Base-by-base conservation (phyloP, 1,140 invertebrate genomes). In the Temnothorax longispinosus region DNA sequence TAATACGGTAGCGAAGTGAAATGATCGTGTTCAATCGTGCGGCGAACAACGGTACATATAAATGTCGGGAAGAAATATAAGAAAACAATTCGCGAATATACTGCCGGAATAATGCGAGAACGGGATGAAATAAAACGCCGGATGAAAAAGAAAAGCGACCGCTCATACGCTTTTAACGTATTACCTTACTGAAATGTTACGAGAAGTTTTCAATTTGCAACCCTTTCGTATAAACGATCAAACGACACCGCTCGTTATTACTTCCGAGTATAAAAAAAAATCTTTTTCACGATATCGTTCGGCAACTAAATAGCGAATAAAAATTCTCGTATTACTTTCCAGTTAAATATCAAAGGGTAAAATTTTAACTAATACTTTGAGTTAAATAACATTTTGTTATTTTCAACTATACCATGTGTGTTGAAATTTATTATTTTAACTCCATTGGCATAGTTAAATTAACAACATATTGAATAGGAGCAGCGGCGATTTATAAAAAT, bases 41-140 rank as follows among this genome's bases (percentile, higher is more conserved):
- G 0, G 47, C 56, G 56, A 77, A 3, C 32, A 77, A 77, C 41
- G 56, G 38, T 56, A 44, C 8, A 32, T 77, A 62, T 77, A 62
- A 44, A 27, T 56, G 15, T 75, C 10, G 13, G 10, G 52, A 58
- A 41, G 6, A 75, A 18, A 38, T 13, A 7, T 18, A 15, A 32
- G 32, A 52, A 38, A 21, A 41, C 6, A 6, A 67, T 13, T 27
- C 69, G 15, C 1, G 32, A n/a, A 50, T n/a, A 2, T 11, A 32
- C 8, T 0, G 47, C 13, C 27, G 27, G 10, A 6, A 35, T 50
- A 52, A 32, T 3, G n/a, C 15, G 5, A 47, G 32, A 1, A 27
- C 13, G 15, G 15, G 27, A 32, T 10, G 15, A 18, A 52, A n/a
- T 5, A 21, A 77, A 27, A 60, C 58, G 32, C 6, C 32, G 32